phyloP scores from a whole-genome alignment of 2,113 vertebrate genomes.

The Hippotragus niger region DNA sequence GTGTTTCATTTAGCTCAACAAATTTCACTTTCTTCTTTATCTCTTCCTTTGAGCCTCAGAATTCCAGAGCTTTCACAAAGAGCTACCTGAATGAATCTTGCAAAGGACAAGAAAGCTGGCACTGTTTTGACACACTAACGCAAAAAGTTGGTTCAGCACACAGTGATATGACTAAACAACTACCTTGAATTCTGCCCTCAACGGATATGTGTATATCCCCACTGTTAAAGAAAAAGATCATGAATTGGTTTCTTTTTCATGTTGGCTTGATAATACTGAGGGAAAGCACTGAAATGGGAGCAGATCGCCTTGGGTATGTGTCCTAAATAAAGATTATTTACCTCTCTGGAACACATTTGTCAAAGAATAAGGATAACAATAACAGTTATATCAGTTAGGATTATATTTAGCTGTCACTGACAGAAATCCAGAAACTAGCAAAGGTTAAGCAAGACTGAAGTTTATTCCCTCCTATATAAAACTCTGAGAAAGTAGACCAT shows the following conservation, averaged over 20 bases:
- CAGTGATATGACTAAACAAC: not conserved
- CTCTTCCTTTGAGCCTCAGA: not conserved
- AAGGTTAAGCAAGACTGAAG: not conserved
- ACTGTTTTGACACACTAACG: not conserved
- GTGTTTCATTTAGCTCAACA: conserved; percentile 32
- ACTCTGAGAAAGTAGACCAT: not conserved
- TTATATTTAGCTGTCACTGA: not conserved
- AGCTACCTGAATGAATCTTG: not conserved
- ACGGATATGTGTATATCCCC: not conserved
- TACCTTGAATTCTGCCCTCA: not conserved
- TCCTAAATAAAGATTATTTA: not conserved
- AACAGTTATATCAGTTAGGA: not conserved
- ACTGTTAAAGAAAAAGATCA: not conserved
- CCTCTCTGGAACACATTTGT: not conserved
- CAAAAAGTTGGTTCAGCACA: not conserved
- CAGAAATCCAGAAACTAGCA: not conserved
- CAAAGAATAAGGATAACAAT: not conserved
- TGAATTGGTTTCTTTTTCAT: not conserved
- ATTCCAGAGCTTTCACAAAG: not conserved
- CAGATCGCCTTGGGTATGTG: not conserved
- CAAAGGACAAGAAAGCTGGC: not conserved
- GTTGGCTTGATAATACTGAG: not conserved
- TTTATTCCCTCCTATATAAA: not conserved
- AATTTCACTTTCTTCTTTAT: not conserved
- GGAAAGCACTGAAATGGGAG: not conserved